Base-by-base conservation (phyloP, 2,113 vertebrate genomes). In the Arothron firmamentum region DNA sequence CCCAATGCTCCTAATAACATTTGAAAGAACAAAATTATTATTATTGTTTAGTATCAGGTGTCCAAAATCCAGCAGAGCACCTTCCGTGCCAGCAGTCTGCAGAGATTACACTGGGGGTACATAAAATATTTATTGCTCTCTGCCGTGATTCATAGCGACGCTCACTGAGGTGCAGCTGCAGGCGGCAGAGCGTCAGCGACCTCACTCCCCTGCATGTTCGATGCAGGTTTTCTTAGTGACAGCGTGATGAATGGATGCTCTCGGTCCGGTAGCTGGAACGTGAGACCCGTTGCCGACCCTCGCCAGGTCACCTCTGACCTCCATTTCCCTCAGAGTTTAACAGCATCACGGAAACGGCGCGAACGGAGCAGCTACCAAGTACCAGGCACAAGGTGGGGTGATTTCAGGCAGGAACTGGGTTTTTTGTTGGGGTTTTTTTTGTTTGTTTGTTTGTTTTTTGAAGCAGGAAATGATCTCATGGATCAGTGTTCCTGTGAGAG, bases 201-300 rank as follows among this genome's bases (percentile, higher is more conserved):
- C 65, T 65, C 8, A 6, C 55, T 5, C 21, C 52, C 23, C 23
- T 49, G 42, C 56, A 48, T 10, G 54, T 61, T 48, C 45, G 31
- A 45, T 53, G 60, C 69, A 60, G 47, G 20, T 47, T 49, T 47
- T 52, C 28, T 1, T 13, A 0, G 25, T 59, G 66, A 45, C 59
- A 46, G 1, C 1, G 2, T 61, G 67, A 79, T 21, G 16, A 19
- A 67, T 57, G 67, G 31, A 62, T 28, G 58, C 17, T 28, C 25
- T 28, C 2, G 4, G 25, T 48, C 6, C 65, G 12, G 45, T 55
- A 20, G 45, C 34, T 6, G 25, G 46, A 63, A 25, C 10, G 0
- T 7, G 28, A 57, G 18, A 60, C 56, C 52, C 34, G 15, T 19
- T 1, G 0, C 59, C 46, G 3, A 56, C 47, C 9, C 5, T 38